Evolutionary conservation across 2,113 vertebrate species (phyloP).

Genomic region (Pelodiscus sinensis): DNA sequence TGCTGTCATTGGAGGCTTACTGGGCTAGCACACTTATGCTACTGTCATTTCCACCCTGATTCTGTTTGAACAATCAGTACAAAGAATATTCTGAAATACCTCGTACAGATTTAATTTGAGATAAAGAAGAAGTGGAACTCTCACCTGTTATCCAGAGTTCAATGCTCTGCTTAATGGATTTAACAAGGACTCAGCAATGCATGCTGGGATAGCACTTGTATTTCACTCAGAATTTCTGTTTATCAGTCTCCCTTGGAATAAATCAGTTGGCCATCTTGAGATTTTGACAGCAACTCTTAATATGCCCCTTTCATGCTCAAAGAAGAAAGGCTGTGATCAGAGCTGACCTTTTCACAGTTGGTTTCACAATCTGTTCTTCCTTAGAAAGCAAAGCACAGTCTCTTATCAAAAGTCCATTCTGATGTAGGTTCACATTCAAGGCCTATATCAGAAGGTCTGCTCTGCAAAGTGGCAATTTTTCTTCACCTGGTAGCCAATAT

Average conservation of each 20-base stretch:
- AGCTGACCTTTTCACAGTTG: not conserved
- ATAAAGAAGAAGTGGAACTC: not conserved
- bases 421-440: not conserved
- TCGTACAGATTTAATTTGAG: not conserved
- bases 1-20: not conserved
- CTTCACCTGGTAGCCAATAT: not conserved
- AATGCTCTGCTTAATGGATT: not conserved
- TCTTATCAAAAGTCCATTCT: not conserved
- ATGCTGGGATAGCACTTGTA: not conserved
- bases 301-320: fast-evolving
- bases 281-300: not conserved
- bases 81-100: not conserved
- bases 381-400: not conserved
- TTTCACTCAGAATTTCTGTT: not conserved
- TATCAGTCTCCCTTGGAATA: not conserved
- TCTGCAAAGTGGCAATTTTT: not conserved
- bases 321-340: not conserved
- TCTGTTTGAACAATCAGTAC: not conserved
- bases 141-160: not conserved
- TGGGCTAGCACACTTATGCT: not conserved
- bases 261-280: not conserved
- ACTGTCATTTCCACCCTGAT: not conserved
- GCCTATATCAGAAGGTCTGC: not conserved
- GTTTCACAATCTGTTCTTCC: not conserved
- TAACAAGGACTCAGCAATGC: not conserved